phyloP scores from a whole-genome alignment of 1,140 invertebrate species.

The Drosophila nigromelanica region DNA sequence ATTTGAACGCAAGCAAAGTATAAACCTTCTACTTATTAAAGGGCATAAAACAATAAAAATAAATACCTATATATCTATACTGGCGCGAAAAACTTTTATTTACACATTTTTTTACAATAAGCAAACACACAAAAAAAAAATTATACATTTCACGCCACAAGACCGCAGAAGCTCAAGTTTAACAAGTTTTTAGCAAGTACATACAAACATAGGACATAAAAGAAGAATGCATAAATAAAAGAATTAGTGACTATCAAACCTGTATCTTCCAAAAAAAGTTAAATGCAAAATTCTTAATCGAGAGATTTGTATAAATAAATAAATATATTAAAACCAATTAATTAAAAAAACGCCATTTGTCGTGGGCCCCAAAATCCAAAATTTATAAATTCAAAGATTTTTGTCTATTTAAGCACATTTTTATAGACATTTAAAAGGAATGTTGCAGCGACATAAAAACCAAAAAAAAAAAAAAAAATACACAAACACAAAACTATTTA shows the following conservation, averaged over 20 bases:
- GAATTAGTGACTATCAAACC: constrained; percentile 84
- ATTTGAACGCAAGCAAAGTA: constrained; percentile 49
- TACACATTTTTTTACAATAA: constrained; percentile 80
- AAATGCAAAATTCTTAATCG: constrained; percentile 69
- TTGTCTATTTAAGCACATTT: constrained; percentile 82
- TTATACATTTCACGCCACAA: constrained; percentile 30
- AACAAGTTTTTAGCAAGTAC: constrained; percentile 55
- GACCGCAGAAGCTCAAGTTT: constrained; percentile 24
- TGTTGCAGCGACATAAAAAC: constrained; percentile 33
- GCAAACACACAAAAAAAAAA: constrained; percentile 41
- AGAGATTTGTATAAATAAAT: constrained; percentile 66
- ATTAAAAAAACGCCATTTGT: constrained; percentile 34
- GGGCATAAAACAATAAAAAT: constrained; percentile 78
- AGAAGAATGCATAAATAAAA: constrained; percentile 72
- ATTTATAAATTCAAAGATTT: constrained; percentile 70
- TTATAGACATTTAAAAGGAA: constrained; percentile 75
- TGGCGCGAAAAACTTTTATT: constrained; percentile 71
- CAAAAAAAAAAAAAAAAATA: constrained; percentile 7
- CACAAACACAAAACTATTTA: constrained; percentile 57
- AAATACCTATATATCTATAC: constrained; percentile 63
- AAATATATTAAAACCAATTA: constrained; percentile 51
- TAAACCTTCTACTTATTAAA: constrained; percentile 56
- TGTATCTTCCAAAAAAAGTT: constrained; percentile 83
- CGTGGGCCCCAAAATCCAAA: constrained; percentile 27
- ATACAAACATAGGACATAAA: constrained; percentile 25